Evolutionary conservation across 2,888 invertebrate species (phyloP).

Genomic region (Noctua fimbriata): DNA sequence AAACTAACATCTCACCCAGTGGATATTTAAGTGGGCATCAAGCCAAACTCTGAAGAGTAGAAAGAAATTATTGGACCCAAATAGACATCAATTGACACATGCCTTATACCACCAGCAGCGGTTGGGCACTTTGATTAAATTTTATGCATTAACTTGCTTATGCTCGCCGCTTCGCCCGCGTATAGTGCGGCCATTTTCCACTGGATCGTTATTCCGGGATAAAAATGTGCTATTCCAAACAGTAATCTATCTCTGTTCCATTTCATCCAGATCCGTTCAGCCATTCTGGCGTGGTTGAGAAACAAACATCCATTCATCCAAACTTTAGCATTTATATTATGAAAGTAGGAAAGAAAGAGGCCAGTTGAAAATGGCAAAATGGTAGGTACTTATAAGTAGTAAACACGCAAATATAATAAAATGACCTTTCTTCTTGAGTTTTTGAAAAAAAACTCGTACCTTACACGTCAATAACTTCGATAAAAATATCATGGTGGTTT

Average conservation of each 20-base stretch:
- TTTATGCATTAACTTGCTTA: background rate
- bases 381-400: too few relatives aligned
- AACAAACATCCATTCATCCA: background rate
- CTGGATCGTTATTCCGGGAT: background rate
- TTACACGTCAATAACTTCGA: background rate
- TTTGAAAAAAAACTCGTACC: background rate
- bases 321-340: too few relatives aligned
- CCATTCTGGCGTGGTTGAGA: background rate
- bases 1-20: conserved; percentile 27
- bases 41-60: conserved; percentile 41
- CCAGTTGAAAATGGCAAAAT: too few relatives aligned
- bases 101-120: conserved; percentile 29
- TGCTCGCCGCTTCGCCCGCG: background rate
- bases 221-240: background rate
- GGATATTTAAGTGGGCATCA: conserved; percentile 49
- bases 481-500: background rate
- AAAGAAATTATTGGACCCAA: conserved; percentile 46
- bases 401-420: background rate
- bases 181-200: background rate
- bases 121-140: conserved; percentile 9
- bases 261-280: background rate
- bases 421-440: background rate
- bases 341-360: too few relatives aligned
- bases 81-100: conserved; percentile 42
- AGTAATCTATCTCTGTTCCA: background rate